A percentile compares a stretch with the other conserved stretches of the same genome.
These are phyloP conservation scores for Lepus oiostolus DNA, from an alignment of 2,797 vertebrate genomes.

Conservation along the genomic window DNA sequence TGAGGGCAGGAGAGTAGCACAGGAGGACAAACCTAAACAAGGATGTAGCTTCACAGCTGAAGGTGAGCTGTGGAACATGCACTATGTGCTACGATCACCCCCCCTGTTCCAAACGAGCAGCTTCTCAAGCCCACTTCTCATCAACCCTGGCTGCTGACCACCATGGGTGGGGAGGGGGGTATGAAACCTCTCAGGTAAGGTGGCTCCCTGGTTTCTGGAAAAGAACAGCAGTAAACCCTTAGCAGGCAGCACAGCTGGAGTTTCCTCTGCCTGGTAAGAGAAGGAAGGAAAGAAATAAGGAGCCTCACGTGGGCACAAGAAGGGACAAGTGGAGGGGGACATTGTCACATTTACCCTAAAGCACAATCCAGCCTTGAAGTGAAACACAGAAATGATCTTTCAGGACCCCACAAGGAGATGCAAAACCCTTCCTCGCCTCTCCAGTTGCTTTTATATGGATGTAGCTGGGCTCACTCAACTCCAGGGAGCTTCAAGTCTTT, in stretches of 20 bases:
- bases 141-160: not conserved
- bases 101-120: not conserved
- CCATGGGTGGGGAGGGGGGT: not conserved
- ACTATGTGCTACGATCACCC: not conserved
- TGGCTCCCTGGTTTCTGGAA: not conserved
- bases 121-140: not conserved
- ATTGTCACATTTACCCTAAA: not conserved
- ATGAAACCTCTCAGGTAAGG: not conserved
- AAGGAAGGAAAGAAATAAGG: not conserved
- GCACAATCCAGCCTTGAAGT: not conserved
- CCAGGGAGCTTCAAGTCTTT: not conserved
- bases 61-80: not conserved
- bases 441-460: not conserved
- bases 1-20: no score
- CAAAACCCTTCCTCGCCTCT: not conserved
- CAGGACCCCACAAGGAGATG: not conserved
- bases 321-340: no score
- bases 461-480: not conserved
- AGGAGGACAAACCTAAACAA: not conserved
- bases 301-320: not conserved
- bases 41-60: not conserved
- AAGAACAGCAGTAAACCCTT: not conserved
- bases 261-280: not conserved
- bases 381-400: not conserved
- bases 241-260: not conserved